Base-by-base conservation (phyloP, 92 coral and sea anemone species). In the Actinernus sp. region DNA sequence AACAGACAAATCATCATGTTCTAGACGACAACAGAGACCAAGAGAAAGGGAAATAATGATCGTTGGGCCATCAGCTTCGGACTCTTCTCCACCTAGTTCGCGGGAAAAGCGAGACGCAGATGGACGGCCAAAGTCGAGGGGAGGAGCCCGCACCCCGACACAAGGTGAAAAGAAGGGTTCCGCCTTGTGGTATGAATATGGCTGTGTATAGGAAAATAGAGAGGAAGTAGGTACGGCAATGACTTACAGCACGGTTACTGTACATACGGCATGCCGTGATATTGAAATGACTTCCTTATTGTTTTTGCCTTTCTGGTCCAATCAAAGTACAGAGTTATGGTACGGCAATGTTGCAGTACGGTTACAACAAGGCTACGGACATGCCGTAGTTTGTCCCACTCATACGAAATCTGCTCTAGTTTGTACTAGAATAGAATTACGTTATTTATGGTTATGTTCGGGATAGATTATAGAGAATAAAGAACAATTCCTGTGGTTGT, bases 181-280 rank as follows among this genome's bases (percentile, higher is more conserved):
- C 14, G 72, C 96, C 0, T 70, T 87, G 32, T 90, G 96, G 96
- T 81, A 81, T 55, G 96, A 90, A 48, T 90, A 90, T 21, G 96
- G 96, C 20, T 90, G 96, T 51, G 96, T 90, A 18, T 90, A 57
- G 60, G 7, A 11, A 24, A 6, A 34, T 34, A 6, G 14, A 6
- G 6, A 34, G 28, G 29, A 43, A 20, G 39, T 26, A 11, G 24
- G 26, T 51, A 17, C 29, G 58, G 25, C 11, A 29, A 3, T 30
- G 41, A 6, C 14, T 34, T 34, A 34, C 41, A 6, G 41, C 14
- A 34, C 41, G n/a, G n/a, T n/a, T 34, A 14, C 41, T 34, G 41
- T 34, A 34, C 14, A 34, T 34, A 6, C n/a, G n/a, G n/a, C 41
- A 6, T 34, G 41, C 41, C 14, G 41, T 6, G 41, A 34, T 6